Conservation (phyloP, 2,888 invertebrate genomes). For the Limnephilus auricula region DNA sequence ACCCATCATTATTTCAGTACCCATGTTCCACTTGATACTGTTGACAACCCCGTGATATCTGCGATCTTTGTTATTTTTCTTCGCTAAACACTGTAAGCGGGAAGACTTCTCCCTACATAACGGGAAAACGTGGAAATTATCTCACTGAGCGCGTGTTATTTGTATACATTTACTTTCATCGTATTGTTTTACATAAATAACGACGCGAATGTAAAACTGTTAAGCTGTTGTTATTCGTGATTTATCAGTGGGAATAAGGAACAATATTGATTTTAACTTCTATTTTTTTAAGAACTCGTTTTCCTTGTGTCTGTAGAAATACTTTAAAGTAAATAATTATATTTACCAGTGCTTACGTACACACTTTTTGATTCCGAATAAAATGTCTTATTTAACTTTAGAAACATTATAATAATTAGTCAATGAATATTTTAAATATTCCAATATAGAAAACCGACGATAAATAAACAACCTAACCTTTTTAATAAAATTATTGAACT, state of each 20-base stretch:
- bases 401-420: too few relatives aligned
- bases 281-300: not conserved
- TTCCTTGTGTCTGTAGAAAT: not conserved
- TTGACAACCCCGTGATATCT: conserved; percentile 18
- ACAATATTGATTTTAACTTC: not conserved
- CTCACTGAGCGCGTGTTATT: not conserved
- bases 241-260: not conserved
- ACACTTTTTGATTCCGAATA: not conserved
- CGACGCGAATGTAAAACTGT: not conserved
- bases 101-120: not conserved
- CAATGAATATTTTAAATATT: too few relatives aligned
- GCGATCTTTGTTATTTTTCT: conserved; percentile 25
- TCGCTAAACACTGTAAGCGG: not conserved
- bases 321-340: not conserved
- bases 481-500: too few relatives aligned
- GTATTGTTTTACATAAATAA: not conserved
- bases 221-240: not conserved
- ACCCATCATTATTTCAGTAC: conserved; percentile 26
- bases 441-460: too few relatives aligned
- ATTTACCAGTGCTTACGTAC: not conserved
- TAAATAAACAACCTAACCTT: too few relatives aligned
- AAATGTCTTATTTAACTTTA: not conserved
- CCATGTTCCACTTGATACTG: conserved; percentile 31
- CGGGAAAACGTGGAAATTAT: not conserved
- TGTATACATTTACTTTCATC: not conserved